Percentiles rank a stretch among this genome's conserved stretches.
These are phyloP conservation scores for Cephus sareptanus DNA, from an alignment of 2,888 invertebrate genomes.

Conservation along the genomic window DNA sequence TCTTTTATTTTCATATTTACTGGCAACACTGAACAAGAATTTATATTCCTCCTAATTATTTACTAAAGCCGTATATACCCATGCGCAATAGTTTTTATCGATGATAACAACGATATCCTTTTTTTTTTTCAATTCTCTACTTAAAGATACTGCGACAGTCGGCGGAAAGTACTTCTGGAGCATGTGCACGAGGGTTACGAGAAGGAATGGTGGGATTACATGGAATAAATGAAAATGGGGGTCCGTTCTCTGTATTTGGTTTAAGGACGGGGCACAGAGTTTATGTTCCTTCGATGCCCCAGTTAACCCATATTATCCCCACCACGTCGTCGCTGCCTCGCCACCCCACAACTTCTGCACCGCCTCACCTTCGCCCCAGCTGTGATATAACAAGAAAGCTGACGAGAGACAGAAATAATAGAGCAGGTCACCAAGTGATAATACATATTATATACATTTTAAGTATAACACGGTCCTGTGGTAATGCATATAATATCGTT, in stretches of 20 bases:
- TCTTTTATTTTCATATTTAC: background rate
- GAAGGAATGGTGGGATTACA: constrained; percentile 98
- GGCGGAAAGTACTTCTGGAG: constrained; percentile 93
- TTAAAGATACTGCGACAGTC: constrained; percentile 95
- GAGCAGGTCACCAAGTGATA: constrained; percentile 47
- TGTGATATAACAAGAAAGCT: constrained; percentile 62
- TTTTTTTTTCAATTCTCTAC: constrained; percentile 23
- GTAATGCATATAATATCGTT: constrained; percentile 39
- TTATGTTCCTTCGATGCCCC: background rate
- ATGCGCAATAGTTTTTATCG: background rate
- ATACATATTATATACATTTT: constrained; percentile 42
- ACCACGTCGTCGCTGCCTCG: background rate
- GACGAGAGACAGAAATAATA: constrained; percentile 44
- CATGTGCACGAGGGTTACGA: constrained; percentile 99
- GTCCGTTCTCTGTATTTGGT: constrained; percentile 8
- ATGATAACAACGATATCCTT: background rate
- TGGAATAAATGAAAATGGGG: constrained; percentile 73
- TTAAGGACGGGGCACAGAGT: background rate
- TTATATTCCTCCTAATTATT: constrained; percentile 1
- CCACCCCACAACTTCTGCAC: constrained; percentile 16
- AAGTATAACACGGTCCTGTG: constrained; percentile 45
- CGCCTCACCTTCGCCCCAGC: constrained; percentile 56
- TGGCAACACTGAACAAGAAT: background rate
- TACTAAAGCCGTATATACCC: constrained; percentile 7
- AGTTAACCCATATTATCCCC: background rate